Evolutionary conservation across 2,797 vertebrate genomes (phyloP).

Genomic region (Notamacropus eugenii): DNA sequence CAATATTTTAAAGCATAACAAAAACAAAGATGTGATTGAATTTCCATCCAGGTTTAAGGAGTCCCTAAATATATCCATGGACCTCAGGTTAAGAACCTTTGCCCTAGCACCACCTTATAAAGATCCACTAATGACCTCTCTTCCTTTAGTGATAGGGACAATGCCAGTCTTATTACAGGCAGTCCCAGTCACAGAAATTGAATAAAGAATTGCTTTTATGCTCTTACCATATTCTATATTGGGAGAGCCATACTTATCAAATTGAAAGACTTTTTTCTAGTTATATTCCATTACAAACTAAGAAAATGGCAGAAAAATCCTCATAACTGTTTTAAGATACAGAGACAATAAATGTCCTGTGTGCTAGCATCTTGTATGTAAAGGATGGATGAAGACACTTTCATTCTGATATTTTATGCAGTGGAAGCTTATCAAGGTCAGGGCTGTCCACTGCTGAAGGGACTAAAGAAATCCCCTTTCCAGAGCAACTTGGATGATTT

Average conservation of each 20-base stretch:
- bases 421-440: background rate
- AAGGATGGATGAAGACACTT: background rate
- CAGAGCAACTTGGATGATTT: background rate
- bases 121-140: background rate
- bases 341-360: background rate
- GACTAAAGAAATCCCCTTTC: background rate
- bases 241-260: background rate
- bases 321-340: background rate
- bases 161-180: background rate
- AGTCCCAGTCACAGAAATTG: background rate
- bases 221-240: background rate
- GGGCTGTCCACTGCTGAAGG: background rate
- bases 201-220: background rate
- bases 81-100: background rate
- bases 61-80: background rate
- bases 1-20: background rate
- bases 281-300: background rate
- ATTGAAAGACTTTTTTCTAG: background rate
- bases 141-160: background rate
- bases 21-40: background rate
- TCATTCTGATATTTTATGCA: constrained; percentile 8
- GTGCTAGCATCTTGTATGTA: background rate
- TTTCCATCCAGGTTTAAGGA: background rate
- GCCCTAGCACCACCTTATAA: background rate
- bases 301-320: background rate